Evolutionary conservation across 2,797 vertebrate species (phyloP), one percentile per base, ranked within the genome.

Genomic region (Tenualosa thibaudeaui): DNA sequence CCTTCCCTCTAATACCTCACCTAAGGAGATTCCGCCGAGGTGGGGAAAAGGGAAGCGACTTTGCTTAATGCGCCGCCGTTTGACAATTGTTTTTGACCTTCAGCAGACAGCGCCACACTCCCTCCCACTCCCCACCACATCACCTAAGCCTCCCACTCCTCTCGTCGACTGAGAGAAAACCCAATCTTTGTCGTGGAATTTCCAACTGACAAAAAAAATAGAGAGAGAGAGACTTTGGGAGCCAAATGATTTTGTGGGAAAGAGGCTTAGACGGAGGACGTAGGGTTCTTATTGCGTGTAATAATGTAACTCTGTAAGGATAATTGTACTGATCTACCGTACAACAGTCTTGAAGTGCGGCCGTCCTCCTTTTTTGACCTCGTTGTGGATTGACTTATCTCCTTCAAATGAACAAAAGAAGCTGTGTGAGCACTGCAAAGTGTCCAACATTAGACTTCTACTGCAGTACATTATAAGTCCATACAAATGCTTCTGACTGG

Each of bases 1-100:
- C 97, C 95, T 94, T 93, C 95, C 95, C 94, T 93, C 95, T 96
- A 97, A 97, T 96, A 94, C 95, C 95, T 96, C 96, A 97, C 96
- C 96, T 97, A 95, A 96, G 95, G 96, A 97, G 93, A 93, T 93
- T 92, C 93, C 92, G 93, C 91, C 94, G 95, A 96, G 94, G 94
- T 93, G 83, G 85, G 37, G 88, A 86, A 92, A 95, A 91, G 92
- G 92, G 93, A 93, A 94, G 91, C 90, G 92, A 93, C 92, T 93
- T 91, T 91, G 90, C 92, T 93, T 93, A 94, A 94, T 93, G 92
- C 93, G 91, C 92, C 94, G 83, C 58, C 49, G 82, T 84, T 82
- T 68, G 85, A 85, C 87, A 90, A 89, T 82, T 82, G 83, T 92
- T 94, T 95, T 88, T 96, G 96, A 97, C 96, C 96, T 97, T 97